Evolutionary conservation across 30 jellyfish, hydroid and myxozoan species (phyloP), one percentile per base, ranked within the genome.

Genomic region (Aurelia sp.): DNA sequence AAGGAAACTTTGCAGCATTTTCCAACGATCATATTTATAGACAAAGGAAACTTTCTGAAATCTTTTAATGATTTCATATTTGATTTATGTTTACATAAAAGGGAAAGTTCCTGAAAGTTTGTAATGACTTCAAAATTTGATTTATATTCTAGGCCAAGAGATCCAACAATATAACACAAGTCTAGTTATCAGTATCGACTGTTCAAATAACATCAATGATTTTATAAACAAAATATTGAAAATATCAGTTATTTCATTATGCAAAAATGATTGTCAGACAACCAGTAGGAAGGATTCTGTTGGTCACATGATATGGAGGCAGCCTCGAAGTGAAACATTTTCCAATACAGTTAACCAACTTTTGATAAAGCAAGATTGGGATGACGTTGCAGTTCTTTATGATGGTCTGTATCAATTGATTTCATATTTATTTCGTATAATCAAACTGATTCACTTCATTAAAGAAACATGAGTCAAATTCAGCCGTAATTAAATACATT

Each of bases 321-420:
- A 59, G 51, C 76, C 74, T 77, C 22, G 68, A 16, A 77, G 74
- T 33, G 67, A 27, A 16, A 75, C 20, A 31, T 77, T 77, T 44
- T 77, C 88, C 8, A 62, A 77, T 27, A 63, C 61, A 3, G 66
- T 62, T 7, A 77, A 77, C 21, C 76, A 77, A 52, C 5, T 77
- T n/a, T 16, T 77, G 78, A 17, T 58, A 8, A 77, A 60, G 63
- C 88, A 77, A 20, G 88, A 77, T 21, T 77, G 88, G 88, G 61
- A 51, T 53, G 53, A 59, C 1, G 27, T 62, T 31, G 88, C 63
- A 18, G 88, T 77, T 17, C 68, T 77, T 7, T 77, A 77, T 77
- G 88, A 77, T 7, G 78, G 88, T 77, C 11, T 15, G 88, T 35
- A 12, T 41, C 33, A 19, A 4, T 12, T 41, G 0, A 38, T 38